Percentiles rank a stretch among this genome's conserved stretches.
phyloP scores from a whole-genome alignment of 2,888 invertebrate species.

The Scaeva pyrastri region DNA sequence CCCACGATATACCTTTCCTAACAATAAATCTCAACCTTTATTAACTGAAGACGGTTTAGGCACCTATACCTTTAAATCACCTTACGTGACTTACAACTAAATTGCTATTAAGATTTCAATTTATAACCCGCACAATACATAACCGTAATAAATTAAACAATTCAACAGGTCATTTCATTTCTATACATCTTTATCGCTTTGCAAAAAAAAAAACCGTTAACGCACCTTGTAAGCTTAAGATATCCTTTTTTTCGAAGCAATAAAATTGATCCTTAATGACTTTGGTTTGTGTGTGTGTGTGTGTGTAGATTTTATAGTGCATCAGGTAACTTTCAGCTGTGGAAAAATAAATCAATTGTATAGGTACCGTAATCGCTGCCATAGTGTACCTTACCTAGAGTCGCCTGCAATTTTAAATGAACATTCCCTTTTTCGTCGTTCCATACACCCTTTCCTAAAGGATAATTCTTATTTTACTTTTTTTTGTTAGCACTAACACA shows the following conservation, averaged over 20 bases:
- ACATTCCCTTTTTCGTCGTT: neutral
- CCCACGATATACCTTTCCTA: too few relatives aligned
- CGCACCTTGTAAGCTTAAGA: neutral
- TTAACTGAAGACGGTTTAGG: slow-evolving; percentile 4
- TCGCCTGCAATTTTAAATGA: slow-evolving; percentile 3
- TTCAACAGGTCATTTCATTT: slow-evolving; percentile 45
- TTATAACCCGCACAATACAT: slow-evolving; percentile 1
- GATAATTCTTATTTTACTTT: slow-evolving; percentile 15
- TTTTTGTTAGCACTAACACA: slow-evolving; percentile 42
- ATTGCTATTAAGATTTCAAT: slow-evolving; percentile 25
- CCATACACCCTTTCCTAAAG: neutral
- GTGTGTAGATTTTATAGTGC: neutral
- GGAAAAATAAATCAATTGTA: neutral
- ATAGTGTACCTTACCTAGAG: too few relatives aligned
- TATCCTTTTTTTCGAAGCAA: neutral
- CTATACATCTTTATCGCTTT: neutral
- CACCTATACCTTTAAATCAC: slow-evolving; percentile 1
- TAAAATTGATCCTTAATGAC: slow-evolving; percentile 3
- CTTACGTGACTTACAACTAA: slow-evolving; percentile 36
- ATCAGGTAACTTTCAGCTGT: slow-evolving; percentile 11
- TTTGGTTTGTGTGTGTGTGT: neutral
- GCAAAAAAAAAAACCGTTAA: neutral
- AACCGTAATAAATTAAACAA: slow-evolving; percentile 28
- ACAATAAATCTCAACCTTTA: slow-evolving; percentile 20
- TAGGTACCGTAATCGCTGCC: too few relatives aligned